These are phyloP conservation scores for Panorpa germanica DNA, from an alignment of 2,888 invertebrate species.

Conservation along the genomic window DNA sequence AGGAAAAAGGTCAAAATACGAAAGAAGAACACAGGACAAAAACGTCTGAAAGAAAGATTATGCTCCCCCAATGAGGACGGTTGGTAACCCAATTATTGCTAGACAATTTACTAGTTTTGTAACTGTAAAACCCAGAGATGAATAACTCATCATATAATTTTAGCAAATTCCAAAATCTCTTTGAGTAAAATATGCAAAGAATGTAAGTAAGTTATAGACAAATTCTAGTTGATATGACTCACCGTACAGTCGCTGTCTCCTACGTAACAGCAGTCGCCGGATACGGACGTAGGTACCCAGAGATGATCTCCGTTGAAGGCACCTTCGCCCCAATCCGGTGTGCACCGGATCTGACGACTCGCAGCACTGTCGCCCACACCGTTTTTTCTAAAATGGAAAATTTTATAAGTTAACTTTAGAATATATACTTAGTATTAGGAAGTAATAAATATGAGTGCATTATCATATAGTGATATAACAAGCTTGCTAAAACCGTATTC, in stretches of 20 bases:
- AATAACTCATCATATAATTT: conserved; percentile 30
- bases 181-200: conserved; percentile 26
- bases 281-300: conserved; percentile 81
- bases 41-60: too few relatives aligned
- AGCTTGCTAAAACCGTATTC: too few relatives aligned
- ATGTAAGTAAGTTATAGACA: conserved; percentile 26
- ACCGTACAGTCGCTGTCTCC: conserved; percentile 78
- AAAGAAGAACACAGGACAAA: not conserved
- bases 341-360: conserved; percentile 45
- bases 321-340: conserved; percentile 72
- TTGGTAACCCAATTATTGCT: too few relatives aligned
- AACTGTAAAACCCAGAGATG: conserved; percentile 21
- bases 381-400: too few relatives aligned
- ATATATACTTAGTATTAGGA: too few relatives aligned
- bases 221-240: conserved; percentile 24
- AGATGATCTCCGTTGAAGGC: conserved; percentile 87
- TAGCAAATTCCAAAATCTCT: conserved; percentile 19
- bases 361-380: conserved; percentile 22
- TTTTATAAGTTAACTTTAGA: too few relatives aligned
- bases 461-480: too few relatives aligned
- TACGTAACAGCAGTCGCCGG: conserved; percentile 87
- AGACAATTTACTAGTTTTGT: conserved; percentile 19
- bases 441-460: too few relatives aligned
- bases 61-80: too few relatives aligned
- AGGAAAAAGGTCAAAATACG: not conserved